Evolutionary conservation across 2,113 vertebrate species (phyloP), one percentile per base, ranked within the genome.

Genomic region (Cyprinodon tularosa): DNA sequence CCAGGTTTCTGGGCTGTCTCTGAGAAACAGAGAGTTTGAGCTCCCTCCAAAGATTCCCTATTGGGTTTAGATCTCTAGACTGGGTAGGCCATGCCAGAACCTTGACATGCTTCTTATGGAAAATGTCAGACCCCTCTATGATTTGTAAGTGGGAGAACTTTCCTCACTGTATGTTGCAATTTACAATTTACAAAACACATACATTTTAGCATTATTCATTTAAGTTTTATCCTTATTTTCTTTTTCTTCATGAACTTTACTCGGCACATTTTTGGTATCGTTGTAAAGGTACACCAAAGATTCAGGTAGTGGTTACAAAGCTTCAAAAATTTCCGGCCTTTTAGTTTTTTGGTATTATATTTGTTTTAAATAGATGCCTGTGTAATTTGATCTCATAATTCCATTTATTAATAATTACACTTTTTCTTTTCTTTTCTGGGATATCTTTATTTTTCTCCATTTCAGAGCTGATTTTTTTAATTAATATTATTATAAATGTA

Each of bases 181-280:
- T 45, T 39, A 38, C 13, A 72, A 86, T 86, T 80, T 78, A 63
- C 67, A 62, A 69, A 86, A 82, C 62, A 39, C 71, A 29, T 15
- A 0, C 75, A 73, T 68, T 88, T 73, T 77, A 84, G 82, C 67
- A 40, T 84, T 0, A 47, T 57, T 79, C 72, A 20, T 14, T 57
- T 57, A n/a, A 57, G 8, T 7, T 20, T 57, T 57, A n/a, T 57
- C 20, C 50, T 2, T 20, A 20, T 57, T 6, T 53, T 8, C 14
- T 53, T 57, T 57, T 14, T 57, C 50, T 57, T 57, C 14, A n/a
- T 20, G n/a, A 57, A 57, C 9, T 42, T 7, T 57, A n/a, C 50
- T 57, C 1, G 5, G 2, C 17, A n/a, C 4, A n/a, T 57, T 15
- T 3, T 57, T 57, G n/a, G 20, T n/a, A 57, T 14, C 9, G 50